Base-by-base conservation (phyloP, 2,113 vertebrate species). In the Chaetops frenatus region DNA sequence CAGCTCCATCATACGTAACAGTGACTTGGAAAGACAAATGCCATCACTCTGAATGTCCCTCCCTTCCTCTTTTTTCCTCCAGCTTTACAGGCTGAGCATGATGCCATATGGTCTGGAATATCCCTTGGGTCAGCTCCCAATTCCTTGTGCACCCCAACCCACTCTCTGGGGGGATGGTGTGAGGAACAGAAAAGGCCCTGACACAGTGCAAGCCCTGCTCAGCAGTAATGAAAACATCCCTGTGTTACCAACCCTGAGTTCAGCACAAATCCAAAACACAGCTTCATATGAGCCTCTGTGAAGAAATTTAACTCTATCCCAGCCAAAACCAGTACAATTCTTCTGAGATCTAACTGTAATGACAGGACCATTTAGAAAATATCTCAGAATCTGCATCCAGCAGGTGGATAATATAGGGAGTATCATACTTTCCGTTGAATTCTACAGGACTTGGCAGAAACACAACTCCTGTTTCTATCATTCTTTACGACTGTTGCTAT, bases 1-100 rank as follows among this genome's bases (percentile, higher is more conserved):
- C 27, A 44, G 65, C 23, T 60, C 35, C 65, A 54, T 48, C 58
- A 31, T 6, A 14, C 1, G 0, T 10, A 44, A 44, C 0, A 0
- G 28, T 38, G 33, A 27, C 23, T n/a, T 22, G 20, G 21, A 45
- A 72, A 72, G 65, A 44, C 58, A 73, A 60, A 79, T 17, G 7
- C 20, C 13, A 44, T n/a, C 57, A 65, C 31, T n/a, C 40, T 20
- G 2, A 60, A 72, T 2, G 6, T 27, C 35, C 10, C 15, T 36
- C 20, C 33, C 16, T 47, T 57, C 36, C 42, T 69, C 6, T 53
- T 61, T 50, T 19, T 27, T 3, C 33, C 11, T 10, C 8, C 42
- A 51, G 28, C 8, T 72, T 56, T 50, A 25, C 7, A 28, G 21
- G 33, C 47, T 51, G 47, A 66, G 28, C 13, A 27, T 19, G 47